Percentiles rank a stretch among this genome's conserved stretches.
These are phyloP conservation scores for Furcifer pardalis DNA, from an alignment of 2,797 vertebrate species.

Conservation along the genomic window DNA sequence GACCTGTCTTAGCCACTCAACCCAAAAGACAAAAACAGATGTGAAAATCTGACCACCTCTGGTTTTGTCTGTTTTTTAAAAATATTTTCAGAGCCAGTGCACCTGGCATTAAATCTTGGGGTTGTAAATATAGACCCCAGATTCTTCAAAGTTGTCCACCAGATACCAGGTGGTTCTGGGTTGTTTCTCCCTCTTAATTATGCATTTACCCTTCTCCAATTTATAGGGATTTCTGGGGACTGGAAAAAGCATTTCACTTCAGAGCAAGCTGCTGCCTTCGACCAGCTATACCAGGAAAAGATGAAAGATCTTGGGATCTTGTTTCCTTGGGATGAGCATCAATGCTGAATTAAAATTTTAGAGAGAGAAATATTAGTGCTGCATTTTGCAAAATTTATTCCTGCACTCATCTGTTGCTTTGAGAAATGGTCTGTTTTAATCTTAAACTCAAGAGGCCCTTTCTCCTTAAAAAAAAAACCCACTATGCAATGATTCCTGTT, in stretches of 20 bases:
- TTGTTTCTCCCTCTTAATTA: too few relatives aligned
- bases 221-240: constrained; percentile 7
- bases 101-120: too few relatives aligned
- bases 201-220: background rate
- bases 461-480: too few relatives aligned
- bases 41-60: too few relatives aligned
- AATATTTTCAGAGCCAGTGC: too few relatives aligned
- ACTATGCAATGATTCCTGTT: background rate
- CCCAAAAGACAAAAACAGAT: too few relatives aligned
- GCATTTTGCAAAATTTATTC: background rate
- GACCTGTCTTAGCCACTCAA: too few relatives aligned
- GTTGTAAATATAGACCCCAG: background rate
- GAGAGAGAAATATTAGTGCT: background rate
- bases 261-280: constrained; percentile 65
- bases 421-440: background rate
- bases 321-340: constrained; percentile 67
- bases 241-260: constrained; percentile 67
- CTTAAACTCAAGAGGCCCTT: background rate
- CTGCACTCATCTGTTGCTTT: background rate
- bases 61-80: too few relatives aligned
- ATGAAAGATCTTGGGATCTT: constrained; percentile 53
- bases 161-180: background rate
- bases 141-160: background rate
- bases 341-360: constrained; percentile 1
- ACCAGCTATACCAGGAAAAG: constrained; percentile 56